Conservation (phyloP, 2,113 vertebrate genomes). For the Ia io region DNA sequence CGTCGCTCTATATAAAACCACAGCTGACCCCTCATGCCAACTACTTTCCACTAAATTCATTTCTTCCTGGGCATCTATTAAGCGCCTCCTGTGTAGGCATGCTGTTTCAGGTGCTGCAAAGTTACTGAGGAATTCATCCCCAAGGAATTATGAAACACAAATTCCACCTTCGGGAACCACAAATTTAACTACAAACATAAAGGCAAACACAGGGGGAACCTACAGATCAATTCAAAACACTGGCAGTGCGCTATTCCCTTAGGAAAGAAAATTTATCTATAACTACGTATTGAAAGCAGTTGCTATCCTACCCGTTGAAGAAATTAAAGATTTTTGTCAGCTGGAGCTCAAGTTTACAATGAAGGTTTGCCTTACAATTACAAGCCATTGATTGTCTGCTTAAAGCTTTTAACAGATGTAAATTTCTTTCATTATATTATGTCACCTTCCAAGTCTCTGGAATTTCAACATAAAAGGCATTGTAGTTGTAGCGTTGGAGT, state of each 20-base stretch:
- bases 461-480: too few species aligned
- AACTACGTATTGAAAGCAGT: not conserved
- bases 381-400: not conserved
- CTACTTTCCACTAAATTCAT: not conserved
- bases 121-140: not conserved
- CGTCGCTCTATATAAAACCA: not conserved
- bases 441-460: not conserved
- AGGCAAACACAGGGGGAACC: not conserved
- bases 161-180: not conserved
- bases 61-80: not conserved
- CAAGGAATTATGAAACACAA: not conserved
- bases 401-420: not conserved
- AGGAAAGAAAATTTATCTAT: not conserved
- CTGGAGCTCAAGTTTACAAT: not conserved
- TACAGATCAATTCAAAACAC: not conserved
- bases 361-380: not conserved
- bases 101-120: not conserved
- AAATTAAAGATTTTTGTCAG: constrained; percentile 10
- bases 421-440: not conserved
- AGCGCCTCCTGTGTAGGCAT: not conserved
- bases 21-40: not conserved
- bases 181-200: not conserved
- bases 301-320: not conserved
- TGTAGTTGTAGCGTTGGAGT: not conserved
- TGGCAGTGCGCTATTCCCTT: not conserved